Evolutionary conservation across 2,888 invertebrate species (phyloP).

Genomic region (Glaucopsyche alexis): DNA sequence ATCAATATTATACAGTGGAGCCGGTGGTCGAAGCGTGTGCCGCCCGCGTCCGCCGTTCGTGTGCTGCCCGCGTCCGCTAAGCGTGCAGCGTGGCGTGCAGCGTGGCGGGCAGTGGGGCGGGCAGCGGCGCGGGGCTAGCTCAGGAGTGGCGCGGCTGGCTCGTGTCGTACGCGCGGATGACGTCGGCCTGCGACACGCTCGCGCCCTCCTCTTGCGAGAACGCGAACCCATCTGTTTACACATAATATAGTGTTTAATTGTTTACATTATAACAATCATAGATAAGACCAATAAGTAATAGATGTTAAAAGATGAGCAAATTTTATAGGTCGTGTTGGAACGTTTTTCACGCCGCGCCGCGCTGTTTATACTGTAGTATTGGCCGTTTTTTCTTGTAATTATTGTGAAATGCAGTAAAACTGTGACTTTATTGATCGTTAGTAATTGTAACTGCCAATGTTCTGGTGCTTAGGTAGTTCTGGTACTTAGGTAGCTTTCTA

Average conservation of each 20-base stretch:
- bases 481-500: too few species aligned
- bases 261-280: background rate
- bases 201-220: constrained; percentile 99
- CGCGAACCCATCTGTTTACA: constrained; percentile 93
- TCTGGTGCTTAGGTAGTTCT: too few species aligned
- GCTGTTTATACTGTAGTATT: too few species aligned
- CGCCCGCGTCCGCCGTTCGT: background rate
- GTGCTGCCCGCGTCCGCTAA: background rate
- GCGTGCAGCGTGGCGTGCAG: constrained; percentile 25
- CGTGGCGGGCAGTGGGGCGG: constrained; percentile 28
- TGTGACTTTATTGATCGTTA: too few species aligned
- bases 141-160: constrained; percentile 89
- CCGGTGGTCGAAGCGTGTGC: constrained; percentile 11
- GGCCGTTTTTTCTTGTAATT: background rate
- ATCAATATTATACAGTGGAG: constrained; percentile 1
- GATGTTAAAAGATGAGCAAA: background rate
- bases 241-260: constrained; percentile 33
- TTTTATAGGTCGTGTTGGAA: background rate
- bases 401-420: background rate
- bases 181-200: constrained; percentile 94
- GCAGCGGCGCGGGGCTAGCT: constrained; percentile 43
- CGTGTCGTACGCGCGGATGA: constrained; percentile 98
- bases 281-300: background rate
- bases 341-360: background rate
- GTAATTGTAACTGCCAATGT: too few species aligned